These are phyloP conservation scores for Anisognathus igniventris DNA, from an alignment of 2,797 vertebrate genomes.

Conservation along the genomic window DNA sequence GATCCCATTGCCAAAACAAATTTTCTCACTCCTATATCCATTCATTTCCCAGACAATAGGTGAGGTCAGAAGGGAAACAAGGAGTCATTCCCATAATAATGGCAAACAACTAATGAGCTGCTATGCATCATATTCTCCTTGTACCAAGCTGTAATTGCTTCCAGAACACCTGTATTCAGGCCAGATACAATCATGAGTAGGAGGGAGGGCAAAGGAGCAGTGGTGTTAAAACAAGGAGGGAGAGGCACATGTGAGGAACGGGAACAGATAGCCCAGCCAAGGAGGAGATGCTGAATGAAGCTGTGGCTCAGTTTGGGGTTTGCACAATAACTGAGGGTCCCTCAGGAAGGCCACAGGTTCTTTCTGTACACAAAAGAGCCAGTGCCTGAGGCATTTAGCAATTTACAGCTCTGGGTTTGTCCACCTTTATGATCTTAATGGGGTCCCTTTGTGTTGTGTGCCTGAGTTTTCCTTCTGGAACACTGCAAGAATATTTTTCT, in stretches of 20 bases:
- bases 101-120: slow-evolving; percentile 29
- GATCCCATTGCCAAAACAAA: slow-evolving; percentile 39
- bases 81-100: slow-evolving; percentile 21
- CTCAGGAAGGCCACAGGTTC: not conserved
- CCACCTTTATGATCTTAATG: not conserved
- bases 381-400: not conserved
- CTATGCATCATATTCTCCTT: not conserved
- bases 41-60: slow-evolving; percentile 54
- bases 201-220: not conserved
- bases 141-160: not conserved
- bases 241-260: not conserved
- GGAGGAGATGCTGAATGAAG: not conserved
- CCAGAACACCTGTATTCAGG: slow-evolving; percentile 30
- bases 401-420: not conserved
- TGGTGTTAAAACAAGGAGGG: not conserved
- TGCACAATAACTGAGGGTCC: not conserved
- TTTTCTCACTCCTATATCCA: slow-evolving; percentile 36
- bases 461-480: not conserved
- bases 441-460: not conserved
- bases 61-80: slow-evolving; percentile 51
- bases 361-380: not conserved
- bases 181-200: not conserved
- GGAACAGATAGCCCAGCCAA: not conserved
- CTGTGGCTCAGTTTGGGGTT: not conserved
- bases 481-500: not conserved